Conservation (phyloP, 1,140 invertebrate species). For the Gonatopus flavifemur region DNA sequence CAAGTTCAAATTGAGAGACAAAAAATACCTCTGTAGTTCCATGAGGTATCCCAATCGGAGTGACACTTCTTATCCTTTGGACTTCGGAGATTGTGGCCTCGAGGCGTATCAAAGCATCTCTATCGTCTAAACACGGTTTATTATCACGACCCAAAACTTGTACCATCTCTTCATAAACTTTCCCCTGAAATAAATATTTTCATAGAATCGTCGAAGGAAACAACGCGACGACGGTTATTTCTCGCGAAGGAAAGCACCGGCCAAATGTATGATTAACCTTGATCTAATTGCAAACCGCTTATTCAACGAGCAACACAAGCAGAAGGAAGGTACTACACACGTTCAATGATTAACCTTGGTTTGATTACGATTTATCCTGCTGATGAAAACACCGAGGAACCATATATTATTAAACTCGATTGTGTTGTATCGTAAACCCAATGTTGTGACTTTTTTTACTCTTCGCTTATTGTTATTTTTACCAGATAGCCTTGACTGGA, state of each 20-base stretch:
- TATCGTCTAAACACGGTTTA: slow-evolving; percentile 54
- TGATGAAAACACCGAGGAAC: no score
- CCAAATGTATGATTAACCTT: neutral
- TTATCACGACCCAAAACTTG: slow-evolving; percentile 44
- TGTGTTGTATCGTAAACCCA: no score
- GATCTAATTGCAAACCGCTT: no score
- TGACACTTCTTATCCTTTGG: slow-evolving; percentile 76
- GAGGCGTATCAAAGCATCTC: slow-evolving; percentile 57
- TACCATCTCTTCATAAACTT: slow-evolving; percentile 60
- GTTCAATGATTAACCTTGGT: no score
- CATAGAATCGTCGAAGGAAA: neutral
- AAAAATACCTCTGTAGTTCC: slow-evolving; percentile 64
- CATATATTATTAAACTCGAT: no score
- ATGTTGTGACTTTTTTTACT: no score
- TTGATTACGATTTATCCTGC: no score
- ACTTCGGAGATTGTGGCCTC: slow-evolving; percentile 73
- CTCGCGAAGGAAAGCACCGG: neutral
- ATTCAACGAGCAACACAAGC: no score
- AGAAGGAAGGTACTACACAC: no score
- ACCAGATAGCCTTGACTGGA: no score
- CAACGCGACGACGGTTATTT: neutral
- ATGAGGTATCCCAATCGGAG: slow-evolving; percentile 83
- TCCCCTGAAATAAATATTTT: slow-evolving; percentile 53
- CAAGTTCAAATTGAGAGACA: neutral
- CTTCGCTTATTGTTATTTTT: no score